These are phyloP conservation scores for Pachycephala philippinensis DNA, from an alignment of 2,113 vertebrate genomes.

Conservation along the genomic window DNA sequence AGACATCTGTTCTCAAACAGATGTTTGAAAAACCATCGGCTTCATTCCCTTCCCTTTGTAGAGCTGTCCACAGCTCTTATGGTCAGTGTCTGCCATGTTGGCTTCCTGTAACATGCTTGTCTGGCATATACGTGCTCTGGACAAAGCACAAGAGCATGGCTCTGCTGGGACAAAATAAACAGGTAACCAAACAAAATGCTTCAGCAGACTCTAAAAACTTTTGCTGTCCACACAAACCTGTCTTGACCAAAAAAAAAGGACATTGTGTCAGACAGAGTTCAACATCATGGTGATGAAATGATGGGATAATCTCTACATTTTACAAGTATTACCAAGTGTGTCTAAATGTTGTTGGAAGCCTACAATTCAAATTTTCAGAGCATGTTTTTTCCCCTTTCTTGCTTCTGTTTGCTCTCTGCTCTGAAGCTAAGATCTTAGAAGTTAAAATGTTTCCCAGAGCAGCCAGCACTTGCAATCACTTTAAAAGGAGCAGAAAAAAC, in stretches of 20 bases:
- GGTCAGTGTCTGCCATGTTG: not conserved
- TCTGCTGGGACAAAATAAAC: not conserved
- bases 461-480: not conserved
- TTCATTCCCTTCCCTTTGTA: not conserved
- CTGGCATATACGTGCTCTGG: not conserved
- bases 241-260: not conserved
- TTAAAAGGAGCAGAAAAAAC: not conserved
- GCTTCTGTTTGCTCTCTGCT: not conserved
- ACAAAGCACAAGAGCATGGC: not conserved
- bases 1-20: not conserved
- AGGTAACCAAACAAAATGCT: not conserved
- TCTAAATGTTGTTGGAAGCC: not conserved
- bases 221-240: not conserved
- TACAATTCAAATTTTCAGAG: not conserved
- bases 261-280: not conserved
- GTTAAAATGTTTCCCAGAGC: not conserved
- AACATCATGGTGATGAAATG: accelerated
- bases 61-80: not conserved
- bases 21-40: not conserved
- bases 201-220: not conserved
- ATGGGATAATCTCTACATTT: not conserved
- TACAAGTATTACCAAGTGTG: not conserved
- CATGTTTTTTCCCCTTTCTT: not conserved
- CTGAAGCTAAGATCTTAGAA: not conserved
- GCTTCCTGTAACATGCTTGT: not conserved